A percentile compares a stretch with the other conserved stretches of the same genome.
Conservation (phyloP, 2,888 invertebrate genomes). For the Monochamus alternatus region DNA sequence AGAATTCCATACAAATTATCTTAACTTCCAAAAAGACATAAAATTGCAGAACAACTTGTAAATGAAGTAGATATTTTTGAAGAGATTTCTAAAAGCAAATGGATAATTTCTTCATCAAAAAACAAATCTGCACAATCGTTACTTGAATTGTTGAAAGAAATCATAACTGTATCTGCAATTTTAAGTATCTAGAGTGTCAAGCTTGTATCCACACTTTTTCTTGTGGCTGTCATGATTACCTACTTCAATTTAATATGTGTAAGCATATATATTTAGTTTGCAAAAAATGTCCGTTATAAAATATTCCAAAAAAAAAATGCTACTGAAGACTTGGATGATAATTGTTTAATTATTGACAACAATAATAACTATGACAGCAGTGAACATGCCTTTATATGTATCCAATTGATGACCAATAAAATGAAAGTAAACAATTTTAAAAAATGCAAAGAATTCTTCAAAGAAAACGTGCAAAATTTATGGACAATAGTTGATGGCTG, state of each 20-base stretch:
- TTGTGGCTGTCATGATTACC: no score
- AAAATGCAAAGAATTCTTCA: conserved; percentile 7
- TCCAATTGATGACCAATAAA: neutral
- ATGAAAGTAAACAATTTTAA: conserved; percentile 11
- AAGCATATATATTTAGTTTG: neutral
- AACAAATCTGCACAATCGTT: no score
- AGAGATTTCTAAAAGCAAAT: neutral
- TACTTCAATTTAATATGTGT: neutral
- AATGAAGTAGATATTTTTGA: neutral
- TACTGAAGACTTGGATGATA: neutral
- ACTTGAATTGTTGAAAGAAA: no score
- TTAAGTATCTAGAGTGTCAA: no score
- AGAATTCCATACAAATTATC: conserved; percentile 9
- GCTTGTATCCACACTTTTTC: no score
- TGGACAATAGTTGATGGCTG: conserved; percentile 4
- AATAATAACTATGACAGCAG: conserved; percentile 7
- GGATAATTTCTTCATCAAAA: conserved; percentile 4
- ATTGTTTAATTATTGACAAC: conserved; percentile 7
- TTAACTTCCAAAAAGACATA: conserved; percentile 11
- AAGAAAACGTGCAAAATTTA: conserved; percentile 9
- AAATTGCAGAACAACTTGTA: neutral
- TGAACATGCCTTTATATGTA: conserved; percentile 1
- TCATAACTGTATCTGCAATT: no score
- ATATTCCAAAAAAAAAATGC: no score
- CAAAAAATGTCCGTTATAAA: neutral